These are phyloP conservation scores for Lasioglossum figueresi DNA, from an alignment of 2,888 invertebrate genomes.

Conservation along the genomic window DNA sequence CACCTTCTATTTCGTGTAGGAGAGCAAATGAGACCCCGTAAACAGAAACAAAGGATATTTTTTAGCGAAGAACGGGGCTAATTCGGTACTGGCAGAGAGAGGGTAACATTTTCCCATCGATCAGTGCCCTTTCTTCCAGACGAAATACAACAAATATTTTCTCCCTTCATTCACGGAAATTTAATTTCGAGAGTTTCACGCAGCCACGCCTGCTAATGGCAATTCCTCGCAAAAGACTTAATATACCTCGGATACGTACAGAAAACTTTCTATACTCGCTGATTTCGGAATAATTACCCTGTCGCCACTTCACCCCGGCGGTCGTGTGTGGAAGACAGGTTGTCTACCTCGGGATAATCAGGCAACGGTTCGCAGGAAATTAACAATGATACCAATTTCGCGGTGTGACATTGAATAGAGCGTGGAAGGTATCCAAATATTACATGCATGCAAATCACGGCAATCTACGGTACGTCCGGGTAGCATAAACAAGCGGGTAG, in stretches of 20 bases:
- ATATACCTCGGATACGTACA: too few species aligned
- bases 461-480: constrained; percentile 24
- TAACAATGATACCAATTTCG: constrained; percentile 22
- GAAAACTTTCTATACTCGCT: background rate
- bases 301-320: background rate
- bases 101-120: too few species aligned
- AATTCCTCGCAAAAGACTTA: background rate
- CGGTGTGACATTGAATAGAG: background rate
- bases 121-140: background rate
- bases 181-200: background rate
- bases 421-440: constrained; percentile 16
- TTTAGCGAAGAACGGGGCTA: constrained; percentile 8
- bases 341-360: constrained; percentile 2
- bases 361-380: background rate
- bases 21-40: constrained; percentile 20
- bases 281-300: background rate
- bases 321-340: background rate
- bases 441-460: constrained; percentile 41
- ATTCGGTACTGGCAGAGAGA: too few species aligned
- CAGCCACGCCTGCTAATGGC: background rate
- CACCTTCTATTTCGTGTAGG: background rate
- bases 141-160: background rate
- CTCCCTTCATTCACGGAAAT: background rate
- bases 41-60: constrained; percentile 47
- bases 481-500: constrained; percentile 51